phyloP scores from a whole-genome alignment of 2,888 invertebrate genomes.

The Polydrusus cervinus region DNA sequence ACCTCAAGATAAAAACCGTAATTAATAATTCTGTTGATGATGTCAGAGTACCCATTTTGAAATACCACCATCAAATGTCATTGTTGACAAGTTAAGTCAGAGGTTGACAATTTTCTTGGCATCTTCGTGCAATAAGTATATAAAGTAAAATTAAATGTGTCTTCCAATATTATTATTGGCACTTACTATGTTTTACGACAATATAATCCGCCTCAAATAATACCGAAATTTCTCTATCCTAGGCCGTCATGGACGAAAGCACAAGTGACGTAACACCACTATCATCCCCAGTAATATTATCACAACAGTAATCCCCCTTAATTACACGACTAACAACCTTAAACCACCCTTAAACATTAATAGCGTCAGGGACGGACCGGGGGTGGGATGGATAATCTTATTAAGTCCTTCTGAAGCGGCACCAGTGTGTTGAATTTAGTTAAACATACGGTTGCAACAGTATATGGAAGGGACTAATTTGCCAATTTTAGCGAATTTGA shows the following conservation, averaged over 20 bases:
- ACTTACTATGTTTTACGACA: too few relatives aligned
- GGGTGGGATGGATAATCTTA: conserved; percentile 51
- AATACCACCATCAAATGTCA: too few relatives aligned
- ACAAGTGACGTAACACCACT: conserved; percentile 53
- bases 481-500: conserved; percentile 15
- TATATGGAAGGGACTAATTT: conserved; percentile 26
- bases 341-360: conserved; percentile 60
- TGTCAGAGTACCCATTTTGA: too few relatives aligned
- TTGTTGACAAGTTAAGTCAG: too few relatives aligned
- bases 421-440: conserved; percentile 51
- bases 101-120: too few relatives aligned
- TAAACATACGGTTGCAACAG: conserved; percentile 39
- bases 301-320: conserved; percentile 57
- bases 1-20: too few relatives aligned
- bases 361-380: conserved; percentile 42
- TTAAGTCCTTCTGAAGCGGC: conserved; percentile 48
- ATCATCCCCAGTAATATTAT: conserved; percentile 56
- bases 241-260: conserved; percentile 39
- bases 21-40: too few relatives aligned
- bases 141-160: too few relatives aligned
- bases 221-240: conserved; percentile 18
- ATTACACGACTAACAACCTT: conserved; percentile 58
- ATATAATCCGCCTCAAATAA: too few relatives aligned
- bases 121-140: too few relatives aligned
- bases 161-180: too few relatives aligned